phyloP scores from a whole-genome alignment of 2,888 invertebrate species.

The Acleris holmiana region DNA sequence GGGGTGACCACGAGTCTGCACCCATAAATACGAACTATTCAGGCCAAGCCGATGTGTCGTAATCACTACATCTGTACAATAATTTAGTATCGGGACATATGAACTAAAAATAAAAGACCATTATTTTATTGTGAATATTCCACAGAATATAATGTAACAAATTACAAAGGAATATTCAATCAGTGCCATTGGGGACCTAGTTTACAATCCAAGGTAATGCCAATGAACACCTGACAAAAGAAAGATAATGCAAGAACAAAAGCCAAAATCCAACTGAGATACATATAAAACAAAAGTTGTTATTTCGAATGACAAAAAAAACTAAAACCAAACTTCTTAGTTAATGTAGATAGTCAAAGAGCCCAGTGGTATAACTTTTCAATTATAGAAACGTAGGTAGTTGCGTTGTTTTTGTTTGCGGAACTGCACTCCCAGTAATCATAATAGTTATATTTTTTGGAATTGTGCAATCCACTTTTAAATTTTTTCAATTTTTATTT shows the following conservation, averaged over 20 bases:
- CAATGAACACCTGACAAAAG: slow-evolving; percentile 64
- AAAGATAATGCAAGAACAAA: slow-evolving; percentile 74
- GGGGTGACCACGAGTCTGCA: no score
- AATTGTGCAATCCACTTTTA: slow-evolving; percentile 72
- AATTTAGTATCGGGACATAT: neutral
- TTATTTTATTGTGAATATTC: slow-evolving; percentile 66
- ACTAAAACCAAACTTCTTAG: slow-evolving; percentile 75
- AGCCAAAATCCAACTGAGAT: slow-evolving; percentile 73
- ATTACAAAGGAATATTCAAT: slow-evolving; percentile 68
- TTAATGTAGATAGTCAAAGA: slow-evolving; percentile 78
- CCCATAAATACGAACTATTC: no score
- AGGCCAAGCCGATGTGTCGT: no score
- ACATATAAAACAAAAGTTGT: slow-evolving; percentile 62
- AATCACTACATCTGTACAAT: no score
- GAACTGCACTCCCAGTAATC: slow-evolving; percentile 69
- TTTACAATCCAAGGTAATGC: slow-evolving; percentile 76
- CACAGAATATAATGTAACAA: slow-evolving; percentile 79
- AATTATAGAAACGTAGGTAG: slow-evolving; percentile 78
- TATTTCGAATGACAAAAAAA: slow-evolving; percentile 64
- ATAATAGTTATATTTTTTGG: slow-evolving; percentile 59
- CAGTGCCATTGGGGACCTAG: slow-evolving; percentile 76
- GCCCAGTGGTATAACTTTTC: slow-evolving; percentile 63
- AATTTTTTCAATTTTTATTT: slow-evolving; percentile 81
- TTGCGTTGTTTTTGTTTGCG: slow-evolving; percentile 81
- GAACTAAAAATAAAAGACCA: slow-evolving; percentile 59